A percentile compares a stretch with the other conserved stretches of the same genome.
Evolutionary conservation across 2,888 invertebrate species (phyloP).

Genomic region (Aphelenchoides bicaudatus): DNA sequence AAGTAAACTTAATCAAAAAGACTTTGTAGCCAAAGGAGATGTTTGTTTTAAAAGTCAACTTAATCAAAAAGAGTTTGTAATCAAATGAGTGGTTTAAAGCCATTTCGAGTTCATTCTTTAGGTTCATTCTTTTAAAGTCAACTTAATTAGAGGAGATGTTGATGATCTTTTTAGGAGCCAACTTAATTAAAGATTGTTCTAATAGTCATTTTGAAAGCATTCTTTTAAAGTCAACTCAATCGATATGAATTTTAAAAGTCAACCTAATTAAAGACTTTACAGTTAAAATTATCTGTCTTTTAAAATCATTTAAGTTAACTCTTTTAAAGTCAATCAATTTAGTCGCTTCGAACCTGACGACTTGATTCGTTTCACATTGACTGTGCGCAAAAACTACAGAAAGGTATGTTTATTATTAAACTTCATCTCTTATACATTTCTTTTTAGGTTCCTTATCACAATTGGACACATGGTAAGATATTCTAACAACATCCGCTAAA

Average conservation of each 20-base stretch:
- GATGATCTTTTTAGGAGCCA: no score
- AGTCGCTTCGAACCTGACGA: conserved; percentile 70
- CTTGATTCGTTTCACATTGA: conserved; percentile 73
- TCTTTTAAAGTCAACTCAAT: background rate
- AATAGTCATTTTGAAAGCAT: background rate
- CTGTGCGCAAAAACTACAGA: conserved; percentile 79
- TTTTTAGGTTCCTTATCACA: conserved; percentile 74
- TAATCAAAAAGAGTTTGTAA: no score
- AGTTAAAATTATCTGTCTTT: no score
- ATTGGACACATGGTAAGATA: conserved; percentile 84
- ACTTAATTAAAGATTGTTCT: no score
- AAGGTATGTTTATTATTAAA: conserved; percentile 65
- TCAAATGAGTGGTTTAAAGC: no score
- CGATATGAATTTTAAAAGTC: no score
- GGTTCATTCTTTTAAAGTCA: background rate
- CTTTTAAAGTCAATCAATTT: conserved; percentile 21
- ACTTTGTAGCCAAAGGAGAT: no score
- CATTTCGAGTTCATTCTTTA: background rate
- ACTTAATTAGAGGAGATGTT: no score
- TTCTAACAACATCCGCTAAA: no score
- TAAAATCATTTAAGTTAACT: background rate
- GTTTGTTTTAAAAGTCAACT: no score
- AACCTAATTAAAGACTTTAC: background rate
- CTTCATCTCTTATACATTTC: background rate
- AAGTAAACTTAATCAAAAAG: no score